These are phyloP conservation scores for Lasioglossum pauxillum DNA, from an alignment of 2,888 invertebrate genomes.

Conservation along the genomic window DNA sequence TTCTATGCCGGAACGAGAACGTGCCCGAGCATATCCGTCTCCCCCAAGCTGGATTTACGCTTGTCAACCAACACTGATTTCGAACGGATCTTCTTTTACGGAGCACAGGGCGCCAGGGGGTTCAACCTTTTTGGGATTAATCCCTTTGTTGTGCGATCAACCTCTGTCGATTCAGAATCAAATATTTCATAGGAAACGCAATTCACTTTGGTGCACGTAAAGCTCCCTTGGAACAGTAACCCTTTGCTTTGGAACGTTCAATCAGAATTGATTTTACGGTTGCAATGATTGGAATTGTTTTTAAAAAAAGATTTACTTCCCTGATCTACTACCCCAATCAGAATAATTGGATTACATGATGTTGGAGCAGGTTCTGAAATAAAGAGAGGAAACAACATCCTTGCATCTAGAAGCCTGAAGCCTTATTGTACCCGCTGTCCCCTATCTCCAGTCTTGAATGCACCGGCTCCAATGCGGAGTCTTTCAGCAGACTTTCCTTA, in stretches of 20 bases:
- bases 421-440: no score
- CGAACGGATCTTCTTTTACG: background rate
- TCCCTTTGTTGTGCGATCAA: background rate
- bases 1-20: background rate
- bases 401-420: background rate
- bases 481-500: background rate
- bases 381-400: background rate
- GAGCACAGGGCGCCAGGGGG: background rate
- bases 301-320: no score
- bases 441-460: background rate
- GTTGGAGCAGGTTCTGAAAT: background rate
- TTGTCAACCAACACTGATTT: background rate
- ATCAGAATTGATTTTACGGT: background rate
- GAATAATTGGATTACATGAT: background rate
- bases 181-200: background rate
- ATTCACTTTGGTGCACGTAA: background rate
- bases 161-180: background rate
- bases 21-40: background rate
- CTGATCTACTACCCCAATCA: no score
- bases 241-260: background rate
- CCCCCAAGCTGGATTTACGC: background rate
- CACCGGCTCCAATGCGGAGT: background rate
- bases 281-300: no score
- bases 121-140: background rate
- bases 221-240: background rate